phyloP scores from a whole-genome alignment of 2,888 invertebrate species.

The Sinotaia quadrata region DNA sequence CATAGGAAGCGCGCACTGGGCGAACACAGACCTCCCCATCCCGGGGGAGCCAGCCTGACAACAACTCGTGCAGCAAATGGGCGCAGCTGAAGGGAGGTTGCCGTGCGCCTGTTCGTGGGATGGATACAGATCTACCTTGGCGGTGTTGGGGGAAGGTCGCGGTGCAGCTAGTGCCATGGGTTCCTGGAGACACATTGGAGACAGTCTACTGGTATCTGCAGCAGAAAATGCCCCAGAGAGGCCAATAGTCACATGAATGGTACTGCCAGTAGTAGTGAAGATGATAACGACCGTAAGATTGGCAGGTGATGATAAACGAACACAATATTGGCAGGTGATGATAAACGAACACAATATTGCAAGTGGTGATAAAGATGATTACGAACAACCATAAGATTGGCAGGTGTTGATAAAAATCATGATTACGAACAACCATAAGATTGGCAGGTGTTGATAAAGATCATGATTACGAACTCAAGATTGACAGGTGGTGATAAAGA shows the following conservation, averaged over 20 bases:
- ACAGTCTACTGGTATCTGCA: neutral
- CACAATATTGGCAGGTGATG: too few species aligned
- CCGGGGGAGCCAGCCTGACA: neutral
- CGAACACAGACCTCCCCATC: neutral
- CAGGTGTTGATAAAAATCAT: too few species aligned
- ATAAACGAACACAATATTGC: too few species aligned
- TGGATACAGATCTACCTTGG: neutral
- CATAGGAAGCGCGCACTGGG: neutral
- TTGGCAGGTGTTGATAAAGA: too few species aligned
- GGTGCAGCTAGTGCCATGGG: neutral
- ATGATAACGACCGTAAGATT: too few species aligned
- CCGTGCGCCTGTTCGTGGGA: neutral
- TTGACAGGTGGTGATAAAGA: too few species aligned
- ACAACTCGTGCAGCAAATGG: constrained; percentile 4
- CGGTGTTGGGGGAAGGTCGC: neutral
- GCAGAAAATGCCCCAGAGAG: neutral
- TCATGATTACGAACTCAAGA: too few species aligned
- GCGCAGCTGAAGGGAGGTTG: neutral
- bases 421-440: too few species aligned
- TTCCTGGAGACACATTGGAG: neutral
- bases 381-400: too few species aligned
- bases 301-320: too few species aligned
- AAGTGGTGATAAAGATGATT: too few species aligned
- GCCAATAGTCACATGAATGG: neutral
- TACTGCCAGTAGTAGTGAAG: too few species aligned